Evolutionary conservation across 2,797 vertebrate species (phyloP), one percentile per base, ranked within the genome.

Genomic region (Bradypus variegatus): DNA sequence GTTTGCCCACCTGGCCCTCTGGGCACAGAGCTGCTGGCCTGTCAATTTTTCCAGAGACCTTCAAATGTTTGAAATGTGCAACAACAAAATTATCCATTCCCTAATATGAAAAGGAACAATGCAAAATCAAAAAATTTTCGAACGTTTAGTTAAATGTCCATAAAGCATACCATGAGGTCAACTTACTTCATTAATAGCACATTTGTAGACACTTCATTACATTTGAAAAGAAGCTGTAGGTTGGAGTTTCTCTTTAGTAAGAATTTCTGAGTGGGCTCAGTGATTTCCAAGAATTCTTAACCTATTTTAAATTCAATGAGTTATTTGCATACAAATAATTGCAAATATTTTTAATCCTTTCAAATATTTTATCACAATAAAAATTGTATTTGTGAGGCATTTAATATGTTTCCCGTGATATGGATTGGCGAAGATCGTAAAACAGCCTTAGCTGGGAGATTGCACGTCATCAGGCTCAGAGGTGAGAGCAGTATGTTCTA

Each of bases 211-310:
- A 86, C 60, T 55, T 86, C 50, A 62, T 50, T 48, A 62, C 60
- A 75, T 73, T 38, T 31, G 83, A 90, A 81, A 73, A 78, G 62
- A 53, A 88, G 4, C 5, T 11, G 36, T 67, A 45, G 53, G 41
- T 36, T n/a, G 62, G 38, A 76, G 67, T 83, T n/a, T 67, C 53
- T 86, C 50, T 53, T 53, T 38, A 65, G 16, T 48, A 73, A 88
- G 64, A 86, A 79, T 84, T 87, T 88, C 60, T 75, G 36, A 91
- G 60, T 50, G 90, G 82, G 25, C 33, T 38, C 76, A 65, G 91
- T 53, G 8, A 79, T 76, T 86, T 58, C 84, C 9, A 86, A 67
- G 84, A 86, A 67, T 86, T 86, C 70, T 86, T 27, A 88, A 60
- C 36, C 72, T 89, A 73, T 69, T 91, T 81, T 90, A 87, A 88